phyloP scores from a whole-genome alignment of 2,113 vertebrate species.

The Epinephelus moara region DNA sequence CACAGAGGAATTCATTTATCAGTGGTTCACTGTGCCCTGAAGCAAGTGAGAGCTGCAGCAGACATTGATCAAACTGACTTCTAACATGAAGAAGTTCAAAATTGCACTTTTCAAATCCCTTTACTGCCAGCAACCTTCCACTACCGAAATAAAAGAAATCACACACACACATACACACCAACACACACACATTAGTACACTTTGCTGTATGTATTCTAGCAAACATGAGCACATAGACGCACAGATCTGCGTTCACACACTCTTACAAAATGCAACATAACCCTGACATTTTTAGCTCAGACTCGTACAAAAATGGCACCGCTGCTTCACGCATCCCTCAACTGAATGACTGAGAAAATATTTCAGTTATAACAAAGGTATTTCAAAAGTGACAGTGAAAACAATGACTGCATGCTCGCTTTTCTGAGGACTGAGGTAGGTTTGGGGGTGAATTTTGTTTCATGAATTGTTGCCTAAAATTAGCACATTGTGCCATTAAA shows the following conservation, averaged over 20 bases:
- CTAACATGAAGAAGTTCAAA: conserved; percentile 85
- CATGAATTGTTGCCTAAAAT: neutral
- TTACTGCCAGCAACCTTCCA: conserved; percentile 74
- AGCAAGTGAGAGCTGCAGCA: conserved; percentile 82
- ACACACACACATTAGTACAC: conserved; percentile 38
- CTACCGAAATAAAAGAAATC: conserved; percentile 59
- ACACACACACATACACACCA: conserved; percentile 15
- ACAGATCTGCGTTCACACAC: conserved; percentile 28
- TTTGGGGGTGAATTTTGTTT: neutral
- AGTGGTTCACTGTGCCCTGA: conserved; percentile 81
- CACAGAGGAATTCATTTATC: conserved; percentile 84
- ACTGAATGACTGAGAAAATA: conserved; percentile 36
- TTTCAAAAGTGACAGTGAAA: conserved; percentile 25
- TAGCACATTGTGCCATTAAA: neutral
- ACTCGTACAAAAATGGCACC: conserved; percentile 27
- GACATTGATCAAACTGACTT: conserved; percentile 89
- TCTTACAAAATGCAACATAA: conserved; percentile 26
- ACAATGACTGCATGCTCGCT: neutral
- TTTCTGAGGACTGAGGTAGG: neutral
- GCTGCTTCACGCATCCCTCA: conserved; percentile 19
- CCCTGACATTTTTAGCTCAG: conserved; percentile 52
- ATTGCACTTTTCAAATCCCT: conserved; percentile 81
- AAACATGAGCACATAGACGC: conserved; percentile 32
- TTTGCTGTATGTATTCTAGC: conserved; percentile 25
- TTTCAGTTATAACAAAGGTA: conserved; percentile 12